Percentiles rank a stretch among this genome's conserved stretches.
These are phyloP conservation scores for Andinoacara biseriatus DNA, from an alignment of 2,113 vertebrate genomes.

Conservation along the genomic window DNA sequence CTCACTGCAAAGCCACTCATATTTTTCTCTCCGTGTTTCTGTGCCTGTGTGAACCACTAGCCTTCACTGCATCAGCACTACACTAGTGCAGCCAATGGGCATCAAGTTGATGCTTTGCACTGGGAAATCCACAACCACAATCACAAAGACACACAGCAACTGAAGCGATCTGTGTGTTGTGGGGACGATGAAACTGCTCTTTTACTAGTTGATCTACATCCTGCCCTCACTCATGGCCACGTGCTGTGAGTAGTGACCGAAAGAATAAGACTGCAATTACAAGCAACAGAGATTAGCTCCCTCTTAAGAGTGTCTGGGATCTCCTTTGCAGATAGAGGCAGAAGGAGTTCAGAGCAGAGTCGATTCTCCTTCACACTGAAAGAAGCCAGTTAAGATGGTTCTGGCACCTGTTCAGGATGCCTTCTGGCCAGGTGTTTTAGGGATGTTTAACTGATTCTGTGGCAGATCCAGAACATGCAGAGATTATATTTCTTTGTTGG, in stretches of 20 bases:
- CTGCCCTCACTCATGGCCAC: neutral
- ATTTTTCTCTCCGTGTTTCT: neutral
- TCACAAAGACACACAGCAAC: neutral
- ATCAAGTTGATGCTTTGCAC: neutral
- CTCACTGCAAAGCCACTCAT: slow-evolving; percentile 2
- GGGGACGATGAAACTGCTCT: too few relatives aligned
- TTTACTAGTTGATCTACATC: neutral
- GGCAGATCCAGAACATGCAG: neutral
- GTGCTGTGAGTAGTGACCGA: neutral
- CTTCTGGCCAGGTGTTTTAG: neutral
- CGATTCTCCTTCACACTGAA: neutral
- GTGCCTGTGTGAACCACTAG: slow-evolving; percentile 1
- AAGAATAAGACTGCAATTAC: neutral
- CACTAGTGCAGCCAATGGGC: neutral
- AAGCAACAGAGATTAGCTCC: neutral
- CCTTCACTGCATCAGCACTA: neutral
- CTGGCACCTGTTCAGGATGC: neutral
- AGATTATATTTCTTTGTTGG: neutral
- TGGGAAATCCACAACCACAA: neutral
- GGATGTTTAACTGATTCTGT: neutral
- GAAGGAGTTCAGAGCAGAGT: neutral
- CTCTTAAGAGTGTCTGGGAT: neutral
- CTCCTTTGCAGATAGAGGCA: neutral
- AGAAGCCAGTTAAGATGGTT: neutral
- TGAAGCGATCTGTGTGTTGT: too few relatives aligned